Conservation (phyloP, 2,888 invertebrate species). For the Dynastes maya region DNA sequence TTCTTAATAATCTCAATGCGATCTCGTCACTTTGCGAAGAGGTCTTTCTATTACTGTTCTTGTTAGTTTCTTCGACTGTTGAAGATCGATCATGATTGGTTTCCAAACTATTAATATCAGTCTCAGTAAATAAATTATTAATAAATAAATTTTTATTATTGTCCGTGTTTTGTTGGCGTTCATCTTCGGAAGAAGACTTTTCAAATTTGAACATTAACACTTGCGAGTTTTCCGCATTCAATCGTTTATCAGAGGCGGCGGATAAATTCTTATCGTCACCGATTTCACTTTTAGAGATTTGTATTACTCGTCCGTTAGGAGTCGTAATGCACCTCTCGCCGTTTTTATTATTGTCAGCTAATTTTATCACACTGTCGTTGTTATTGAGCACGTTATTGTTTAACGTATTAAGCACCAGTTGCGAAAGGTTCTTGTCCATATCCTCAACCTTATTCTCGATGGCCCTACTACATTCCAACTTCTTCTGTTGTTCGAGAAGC, state of each 20-base stretch:
- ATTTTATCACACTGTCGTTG: slow-evolving; percentile 62
- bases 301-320: slow-evolving; percentile 50
- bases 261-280: slow-evolving; percentile 37
- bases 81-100: slow-evolving; percentile 50
- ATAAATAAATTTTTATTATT: slow-evolving; percentile 66
- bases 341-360: slow-evolving; percentile 54
- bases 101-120: slow-evolving; percentile 57
- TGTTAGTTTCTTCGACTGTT: slow-evolving; percentile 33
- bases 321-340: slow-evolving; percentile 4
- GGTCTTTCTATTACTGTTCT: slow-evolving; percentile 58
- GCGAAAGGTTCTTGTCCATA: slow-evolving; percentile 45
- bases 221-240: slow-evolving; percentile 49
- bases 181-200: slow-evolving; percentile 47
- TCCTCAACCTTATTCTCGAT: slow-evolving; percentile 45
- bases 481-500: slow-evolving; percentile 60
- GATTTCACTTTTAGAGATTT: slow-evolving; percentile 57
- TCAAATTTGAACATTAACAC: slow-evolving; percentile 57
- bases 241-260: slow-evolving; percentile 15
- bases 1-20: slow-evolving; percentile 67
- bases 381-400: slow-evolving; percentile 49
- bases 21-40: slow-evolving; percentile 68
- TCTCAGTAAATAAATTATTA: slow-evolving; percentile 67
- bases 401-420: slow-evolving; percentile 48
- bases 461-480: slow-evolving; percentile 28
- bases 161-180: slow-evolving; percentile 51